These are phyloP conservation scores for Unio delphinus DNA, from an alignment of 2,888 invertebrate species.

Conservation along the genomic window DNA sequence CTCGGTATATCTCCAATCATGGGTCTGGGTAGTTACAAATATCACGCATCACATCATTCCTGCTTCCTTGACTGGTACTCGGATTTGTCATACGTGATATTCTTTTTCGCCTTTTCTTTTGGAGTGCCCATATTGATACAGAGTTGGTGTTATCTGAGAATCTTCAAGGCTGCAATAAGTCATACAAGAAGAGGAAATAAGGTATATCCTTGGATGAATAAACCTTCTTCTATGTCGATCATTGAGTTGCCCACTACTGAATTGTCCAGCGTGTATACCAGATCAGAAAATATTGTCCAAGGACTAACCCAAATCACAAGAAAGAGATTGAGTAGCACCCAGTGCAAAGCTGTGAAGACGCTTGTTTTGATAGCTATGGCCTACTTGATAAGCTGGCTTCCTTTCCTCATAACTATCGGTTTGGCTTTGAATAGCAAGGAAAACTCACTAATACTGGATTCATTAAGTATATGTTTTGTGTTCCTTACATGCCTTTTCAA, in stretches of 20 bases:
- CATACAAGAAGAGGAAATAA: constrained; percentile 42
- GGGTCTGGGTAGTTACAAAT: constrained; percentile 29
- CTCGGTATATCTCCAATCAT: constrained; percentile 45
- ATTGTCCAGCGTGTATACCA: constrained; percentile 12
- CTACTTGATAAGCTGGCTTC: constrained; percentile 50
- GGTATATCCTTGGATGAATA: constrained; percentile 35
- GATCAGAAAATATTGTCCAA: background rate
- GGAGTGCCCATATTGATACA: constrained; percentile 40
- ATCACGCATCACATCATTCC: constrained; percentile 34
- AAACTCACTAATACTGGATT: constrained; percentile 24
- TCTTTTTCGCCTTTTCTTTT: constrained; percentile 29
- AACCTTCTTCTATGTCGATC: constrained; percentile 10
- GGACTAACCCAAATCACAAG: background rate
- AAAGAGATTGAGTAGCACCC: constrained; percentile 19
- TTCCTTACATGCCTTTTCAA: constrained; percentile 47
- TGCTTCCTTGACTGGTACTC: constrained; percentile 40
- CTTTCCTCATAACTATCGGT: constrained; percentile 35
- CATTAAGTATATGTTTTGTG: constrained; percentile 40
- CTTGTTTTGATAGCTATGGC: constrained; percentile 47
- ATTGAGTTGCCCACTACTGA: constrained; percentile 16
- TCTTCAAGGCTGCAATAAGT: constrained; percentile 51
- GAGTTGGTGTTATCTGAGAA: constrained; percentile 48
- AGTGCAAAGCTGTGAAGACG: constrained; percentile 55
- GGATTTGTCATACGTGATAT: constrained; percentile 19
- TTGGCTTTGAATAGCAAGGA: constrained; percentile 8